Base-by-base conservation (phyloP, 2,888 invertebrate genomes). In the Drosophila prolongata region DNA sequence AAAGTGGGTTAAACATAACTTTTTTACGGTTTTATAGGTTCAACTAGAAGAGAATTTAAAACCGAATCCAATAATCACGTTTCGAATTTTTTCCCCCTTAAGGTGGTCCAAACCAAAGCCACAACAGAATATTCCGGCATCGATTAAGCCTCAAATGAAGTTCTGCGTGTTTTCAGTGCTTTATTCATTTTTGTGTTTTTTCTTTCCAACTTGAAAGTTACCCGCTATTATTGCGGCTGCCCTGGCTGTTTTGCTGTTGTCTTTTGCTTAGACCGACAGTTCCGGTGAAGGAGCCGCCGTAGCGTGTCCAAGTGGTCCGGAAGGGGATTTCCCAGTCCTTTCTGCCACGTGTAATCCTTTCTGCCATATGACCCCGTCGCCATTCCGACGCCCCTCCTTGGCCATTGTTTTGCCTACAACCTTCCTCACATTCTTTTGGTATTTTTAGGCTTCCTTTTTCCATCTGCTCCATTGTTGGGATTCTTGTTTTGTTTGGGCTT, bases 281-380 rank as follows among this genome's bases (percentile, higher is more conserved):
- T 79, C 81, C 74, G 78, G 62, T 71, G 57, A 64, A 57, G 66
- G 56, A 67, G 66, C 52, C 56, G 56, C 65, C 40, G 70, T 60
- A 84, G 79, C 82, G 85, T 83, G 85, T 76, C 75, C 79, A 81
- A 85, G 81, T 77, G 79, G 76, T 76, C 75, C 66, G 35, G 47
- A 44, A 69, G 46, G 67, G 61, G 85, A 79, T 87, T 77, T 75
- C 66, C 55, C 35, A 56, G 40, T 61, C 53, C 50, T 55, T n/a
- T 43, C 54, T 40, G 77, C 69, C 75, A 72, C 64, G 71, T 77
- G 81, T 75, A 81, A 87, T 87, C 78, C 72, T 50, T 66, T 73
- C 68, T 65, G 74, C 66, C 70, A 64, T 53, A 46, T 60, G 75
- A 75, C 75, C 57, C 57, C 75, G 57, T 19, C 44, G 35, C 49